Evolutionary conservation across 2,113 vertebrate genomes (phyloP), one percentile per base, ranked within the genome.

Genomic region (Phyllostomus hastatus): DNA sequence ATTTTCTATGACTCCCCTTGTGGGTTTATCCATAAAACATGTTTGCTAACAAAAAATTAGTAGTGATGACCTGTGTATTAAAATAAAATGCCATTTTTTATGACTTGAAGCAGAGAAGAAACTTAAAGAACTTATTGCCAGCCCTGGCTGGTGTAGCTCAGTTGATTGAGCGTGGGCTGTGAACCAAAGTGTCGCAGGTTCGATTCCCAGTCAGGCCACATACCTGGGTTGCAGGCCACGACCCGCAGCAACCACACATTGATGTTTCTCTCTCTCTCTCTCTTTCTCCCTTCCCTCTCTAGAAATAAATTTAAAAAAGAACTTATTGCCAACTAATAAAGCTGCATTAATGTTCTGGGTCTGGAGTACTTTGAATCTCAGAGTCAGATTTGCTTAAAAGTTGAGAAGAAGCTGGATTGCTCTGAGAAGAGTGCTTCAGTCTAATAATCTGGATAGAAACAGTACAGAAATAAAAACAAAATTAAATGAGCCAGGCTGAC

Each of bases 321-420:
- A 93, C 72, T 87, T 33, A 72, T 35, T 94, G 41, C 17, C 94
- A 90, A 85, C 17, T 50, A 79, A 85, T 75, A 94, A 81, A 78
- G 31, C 9, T 85, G 1, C 5, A 92, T n/a, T 64, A 3, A 90
- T 54, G 33, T 61, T 88, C 78, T 78, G 38, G 52, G 24, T 28
- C 6, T 88, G 31, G 10, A 93, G 76, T 92, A 84, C 33, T 88
- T 88, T 84, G 87, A 81, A 52, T n/a, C 70, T 72, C 72, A 12
- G 67, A 76, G 22, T 76, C 52, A 92, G 80, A 90, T 82, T 96
- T 95, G 66, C 64, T 96, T 88, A 88, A 96, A 88, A 96, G 79
- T 19, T 4, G 19, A 92, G 67, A 94, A 20, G n/a, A 90, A 93
- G 87, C 15, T 80, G 19, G 41, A 89, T 61, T 67, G 86, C 79